A percentile compares a stretch with the other conserved stretches of the same genome.
Conservation (phyloP, 2,797 vertebrate species). For the Propithecus perrieri region DNA sequence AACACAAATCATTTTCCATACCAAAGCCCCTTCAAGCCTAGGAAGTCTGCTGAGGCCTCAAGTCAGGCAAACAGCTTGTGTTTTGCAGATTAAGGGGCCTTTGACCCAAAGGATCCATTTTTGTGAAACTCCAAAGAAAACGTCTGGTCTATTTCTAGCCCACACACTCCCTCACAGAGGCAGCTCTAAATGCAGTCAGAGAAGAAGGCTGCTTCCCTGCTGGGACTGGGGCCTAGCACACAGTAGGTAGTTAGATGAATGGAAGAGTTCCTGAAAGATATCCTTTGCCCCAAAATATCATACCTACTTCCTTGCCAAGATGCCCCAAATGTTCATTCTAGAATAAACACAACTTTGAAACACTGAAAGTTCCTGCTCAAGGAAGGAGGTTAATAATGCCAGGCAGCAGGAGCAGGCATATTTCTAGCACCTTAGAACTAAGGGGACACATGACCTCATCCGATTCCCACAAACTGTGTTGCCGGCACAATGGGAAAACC, state of each 20-base stretch:
- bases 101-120: conserved; percentile 70
- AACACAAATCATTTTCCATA: conserved; percentile 71
- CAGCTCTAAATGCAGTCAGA: not conserved
- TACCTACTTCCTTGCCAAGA: conserved; percentile 42
- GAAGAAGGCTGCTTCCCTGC: not conserved
- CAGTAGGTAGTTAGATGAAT: conserved; percentile 56
- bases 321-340: conserved; percentile 54
- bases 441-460: not conserved
- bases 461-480: not conserved
- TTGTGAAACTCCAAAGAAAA: conserved; percentile 67
- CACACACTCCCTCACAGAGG: not conserved
- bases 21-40: conserved; percentile 69
- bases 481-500: not conserved
- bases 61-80: conserved; percentile 74
- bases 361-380: not conserved
- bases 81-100: conserved; percentile 76
- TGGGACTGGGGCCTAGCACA: not conserved
- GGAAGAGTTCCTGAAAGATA: conserved; percentile 14
- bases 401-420: not conserved
- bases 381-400: not conserved
- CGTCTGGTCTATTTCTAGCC: conserved; percentile 64
- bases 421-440: not conserved
- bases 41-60: conserved; percentile 64
- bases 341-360: conserved; percentile 65
- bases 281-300: conserved; percentile 59